Evolutionary conservation across 2,797 vertebrate genomes (phyloP), one percentile per base, ranked within the genome.

Genomic region (Catamblyrhynchus diadema): DNA sequence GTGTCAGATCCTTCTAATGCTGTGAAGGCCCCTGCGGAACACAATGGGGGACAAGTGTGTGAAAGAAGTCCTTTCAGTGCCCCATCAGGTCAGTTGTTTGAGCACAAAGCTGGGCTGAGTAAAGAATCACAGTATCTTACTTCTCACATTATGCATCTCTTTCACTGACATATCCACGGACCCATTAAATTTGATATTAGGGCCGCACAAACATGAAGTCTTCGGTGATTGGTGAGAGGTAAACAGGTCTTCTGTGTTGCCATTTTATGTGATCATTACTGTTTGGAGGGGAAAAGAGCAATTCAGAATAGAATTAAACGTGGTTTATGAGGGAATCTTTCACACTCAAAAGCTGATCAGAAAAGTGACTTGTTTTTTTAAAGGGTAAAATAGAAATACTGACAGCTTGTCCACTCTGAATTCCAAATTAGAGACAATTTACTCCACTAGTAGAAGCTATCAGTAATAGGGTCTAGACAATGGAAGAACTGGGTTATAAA

Each of bases 61-160:
- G 94, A 97, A 95, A 95, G 92, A 90, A 91, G 74, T 47, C 83
- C 85, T 95, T 95, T 97, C 92, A 95, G 87, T 41, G 65, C 56
- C 77, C 66, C 61, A 86, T 94, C 94, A 94, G 95, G 94, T 92
- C 96, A 67, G 79, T 90, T 39, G 88, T 70, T 74, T 6, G 64
- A 85, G 86, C 83, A 88, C 86, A 93, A 95, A 96, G 56, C 57
- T 28, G 37, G 14, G 69, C 86, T 60, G 87, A 94, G 81, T 41
- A 74, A 92, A 94, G 90, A 93, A 80, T 87, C 92, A 74, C 73
- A 92, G 65, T 77, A 71, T 56, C 88, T 90, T 79, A 90, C 79
- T 81, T 86, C 70, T 77, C 64, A 57, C 32, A 16, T 61, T 86
- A 86, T 89, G 51, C 91, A 92, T 87, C 83, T 74, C n/a, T 96